Evolutionary conservation across 2,888 invertebrate species (phyloP).

Genomic region (Matsumyia berberina): DNA sequence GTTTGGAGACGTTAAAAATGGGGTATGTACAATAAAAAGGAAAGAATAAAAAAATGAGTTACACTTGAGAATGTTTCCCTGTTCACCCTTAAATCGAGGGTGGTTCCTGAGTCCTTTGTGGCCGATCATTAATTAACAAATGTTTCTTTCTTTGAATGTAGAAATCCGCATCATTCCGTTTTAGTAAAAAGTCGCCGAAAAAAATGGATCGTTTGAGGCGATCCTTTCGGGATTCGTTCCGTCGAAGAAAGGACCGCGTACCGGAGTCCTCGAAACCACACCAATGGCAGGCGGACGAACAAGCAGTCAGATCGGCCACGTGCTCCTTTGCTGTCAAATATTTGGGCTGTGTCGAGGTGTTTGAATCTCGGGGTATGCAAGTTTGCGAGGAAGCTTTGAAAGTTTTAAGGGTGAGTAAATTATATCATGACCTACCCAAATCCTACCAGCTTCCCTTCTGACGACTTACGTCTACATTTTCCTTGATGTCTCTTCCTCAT

Average conservation of each 20-base stretch:
- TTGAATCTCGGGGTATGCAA: conserved; percentile 99
- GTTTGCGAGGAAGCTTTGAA: conserved; percentile 99
- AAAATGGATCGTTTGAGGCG: conserved; percentile 95
- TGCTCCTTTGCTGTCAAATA: conserved; percentile 99
- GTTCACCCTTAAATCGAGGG: conserved; percentile 53
- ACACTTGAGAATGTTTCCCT: conserved; percentile 81
- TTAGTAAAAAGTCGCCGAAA: conserved; percentile 88
- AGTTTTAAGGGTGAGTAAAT: conserved; percentile 93
- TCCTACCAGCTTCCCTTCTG: not conserved
- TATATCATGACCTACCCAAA: not conserved
- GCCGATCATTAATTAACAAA: conserved; percentile 56
- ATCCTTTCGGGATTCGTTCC: conserved; percentile 96
- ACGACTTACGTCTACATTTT: not conserved
- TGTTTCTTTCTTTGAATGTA: conserved; percentile 79
- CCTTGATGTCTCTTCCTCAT: not conserved
- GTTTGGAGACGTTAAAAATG: conserved; percentile 84
- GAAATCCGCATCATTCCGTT: conserved; percentile 86
- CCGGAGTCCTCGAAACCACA: conserved; percentile 98
- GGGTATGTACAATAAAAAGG: conserved; percentile 82
- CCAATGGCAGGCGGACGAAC: conserved; percentile 99
- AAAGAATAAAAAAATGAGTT: conserved; percentile 20
- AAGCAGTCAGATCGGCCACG: conserved; percentile 96
- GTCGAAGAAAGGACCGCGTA: conserved; percentile 94
- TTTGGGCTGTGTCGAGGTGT: conserved; percentile 99
- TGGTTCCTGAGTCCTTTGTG: conserved; percentile 28